Base-by-base conservation (phyloP, 2,888 invertebrate species). In the Euzophera pinguis region DNA sequence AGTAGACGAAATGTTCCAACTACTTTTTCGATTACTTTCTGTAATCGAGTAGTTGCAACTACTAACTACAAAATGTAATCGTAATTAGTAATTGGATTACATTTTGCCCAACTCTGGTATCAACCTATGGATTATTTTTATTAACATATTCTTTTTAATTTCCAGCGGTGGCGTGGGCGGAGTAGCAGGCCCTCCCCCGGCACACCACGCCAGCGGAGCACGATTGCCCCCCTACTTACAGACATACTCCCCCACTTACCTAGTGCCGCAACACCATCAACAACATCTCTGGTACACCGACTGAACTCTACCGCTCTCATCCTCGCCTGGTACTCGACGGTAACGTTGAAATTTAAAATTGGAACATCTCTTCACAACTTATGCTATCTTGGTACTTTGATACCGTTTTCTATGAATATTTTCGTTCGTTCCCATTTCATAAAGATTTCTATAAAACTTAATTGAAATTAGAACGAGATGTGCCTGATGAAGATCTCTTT, bases 181-280 rank as follows among this genome's bases (percentile, higher is more conserved):
- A 94, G 64, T 97, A 95, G 54, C 95, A 93, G 64, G 96, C 92
- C 93, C 96, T 38, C 96, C 96, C 47, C 96, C 97, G 8, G 96
- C 97, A 14, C 97, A 96, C 84, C 95, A 96, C 89, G 94, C 94
- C 65, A 93, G 93, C 70, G 95, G 95, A 41, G 83, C 82, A 56
- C 84, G 91, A 37, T 76, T 89, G 64, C 86, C 85, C 52, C 81
- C 81, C 70, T 89, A 91, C 84, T 80, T 89, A 67, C 90, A 89
- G 76, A 87, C 87, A 52, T 88, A 90, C 75, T 84, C 85, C 52
- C 89, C 87, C 66, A 88, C 90, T 3, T 89, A 84, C 75, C 84
- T 89, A 4, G 87, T 89, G 66, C 87, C 77, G 55, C 75, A 69
- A 53, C 81, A 78, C 57, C 84, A 60, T 92, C 95, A 57, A 86